These are phyloP conservation scores for Diarsia mendica DNA, from an alignment of 2,888 invertebrate genomes.

Conservation along the genomic window DNA sequence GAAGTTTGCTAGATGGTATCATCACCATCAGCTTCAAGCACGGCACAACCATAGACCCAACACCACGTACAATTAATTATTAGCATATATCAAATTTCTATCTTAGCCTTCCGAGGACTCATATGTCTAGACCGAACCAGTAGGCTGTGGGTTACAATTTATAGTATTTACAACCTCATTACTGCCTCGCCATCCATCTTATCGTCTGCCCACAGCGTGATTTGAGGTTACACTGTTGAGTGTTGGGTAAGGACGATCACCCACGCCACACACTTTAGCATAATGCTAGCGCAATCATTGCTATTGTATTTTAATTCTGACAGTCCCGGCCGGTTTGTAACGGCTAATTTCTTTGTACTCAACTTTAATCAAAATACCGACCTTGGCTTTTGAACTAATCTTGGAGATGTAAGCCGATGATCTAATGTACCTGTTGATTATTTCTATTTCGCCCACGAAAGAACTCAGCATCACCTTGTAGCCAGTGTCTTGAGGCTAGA, in stretches of 20 bases:
- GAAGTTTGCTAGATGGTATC: no score
- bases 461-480: background rate
- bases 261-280: conserved; percentile 44
- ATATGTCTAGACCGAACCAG: background rate
- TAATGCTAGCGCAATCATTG: conserved; percentile 45
- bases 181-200: conserved; percentile 48
- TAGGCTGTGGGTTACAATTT: conserved; percentile 23
- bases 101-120: background rate
- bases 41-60: no score
- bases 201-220: conserved; percentile 51
- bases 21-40: no score
- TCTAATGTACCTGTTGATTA: background rate
- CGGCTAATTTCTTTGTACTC: conserved; percentile 2
- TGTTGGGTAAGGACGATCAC: conserved; percentile 54
- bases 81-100: background rate
- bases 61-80: no score
- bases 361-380: background rate
- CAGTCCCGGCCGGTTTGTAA: background rate
- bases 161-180: conserved; percentile 42
- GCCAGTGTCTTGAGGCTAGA: background rate
- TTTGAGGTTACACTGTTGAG: conserved; percentile 32
- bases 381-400: background rate
- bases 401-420: background rate
- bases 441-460: background rate
- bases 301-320: conserved; percentile 62